Conservation (phyloP, 2,797 vertebrate genomes). For the Varecia variegata region DNA sequence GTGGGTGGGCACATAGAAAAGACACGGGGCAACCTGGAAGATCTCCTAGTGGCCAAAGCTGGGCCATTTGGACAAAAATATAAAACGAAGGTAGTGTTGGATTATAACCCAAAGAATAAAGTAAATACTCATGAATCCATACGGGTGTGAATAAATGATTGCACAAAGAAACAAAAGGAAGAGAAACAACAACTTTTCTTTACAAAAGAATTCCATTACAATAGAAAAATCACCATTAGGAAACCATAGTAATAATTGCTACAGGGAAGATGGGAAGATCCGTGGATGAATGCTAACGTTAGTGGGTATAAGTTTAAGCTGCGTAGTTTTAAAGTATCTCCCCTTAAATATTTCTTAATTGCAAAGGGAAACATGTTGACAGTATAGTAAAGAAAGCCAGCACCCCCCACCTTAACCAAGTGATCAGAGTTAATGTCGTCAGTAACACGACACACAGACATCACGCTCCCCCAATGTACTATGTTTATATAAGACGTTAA, state of each 20-base stretch:
- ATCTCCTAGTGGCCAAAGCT: not conserved
- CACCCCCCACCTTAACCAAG: not conserved
- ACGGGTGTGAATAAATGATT: not conserved
- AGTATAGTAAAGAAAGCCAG: not conserved
- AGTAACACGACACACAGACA: not conserved
- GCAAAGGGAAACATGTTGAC: not conserved
- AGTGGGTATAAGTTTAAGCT: not conserved
- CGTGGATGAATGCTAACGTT: not conserved
- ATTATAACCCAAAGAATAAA: not conserved
- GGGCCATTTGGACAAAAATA: not conserved
- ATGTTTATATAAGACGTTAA: not conserved
- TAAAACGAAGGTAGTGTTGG: not conserved
- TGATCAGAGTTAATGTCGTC: not conserved
- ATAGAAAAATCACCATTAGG: not conserved
- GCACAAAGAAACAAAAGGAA: not conserved
- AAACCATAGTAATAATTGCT: not conserved
- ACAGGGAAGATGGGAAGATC: not conserved
- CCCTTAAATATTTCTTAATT: not conserved
- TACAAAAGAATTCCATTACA: not conserved
- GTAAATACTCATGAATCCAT: not conserved
- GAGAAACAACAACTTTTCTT: not conserved
- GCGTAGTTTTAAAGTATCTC: not conserved
- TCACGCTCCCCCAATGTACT: fast-evolving
- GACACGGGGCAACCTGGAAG: not conserved
- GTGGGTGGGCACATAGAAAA: not conserved